Conservation (phyloP, 2,888 invertebrate species). For the Helleia helle region DNA sequence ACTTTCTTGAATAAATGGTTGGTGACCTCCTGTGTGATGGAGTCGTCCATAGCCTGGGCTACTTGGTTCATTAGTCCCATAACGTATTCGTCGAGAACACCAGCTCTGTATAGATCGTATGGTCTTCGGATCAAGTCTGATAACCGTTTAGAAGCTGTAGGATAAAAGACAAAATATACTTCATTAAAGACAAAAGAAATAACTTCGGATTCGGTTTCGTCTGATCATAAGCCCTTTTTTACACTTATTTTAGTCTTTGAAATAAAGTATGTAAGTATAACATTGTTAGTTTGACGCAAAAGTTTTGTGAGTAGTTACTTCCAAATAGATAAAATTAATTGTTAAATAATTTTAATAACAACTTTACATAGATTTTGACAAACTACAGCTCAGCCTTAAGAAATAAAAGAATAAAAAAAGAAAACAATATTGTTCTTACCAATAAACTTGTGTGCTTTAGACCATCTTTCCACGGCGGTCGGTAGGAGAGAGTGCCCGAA, state of each 20-base stretch:
- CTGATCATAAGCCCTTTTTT: too few species aligned
- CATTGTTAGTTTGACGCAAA: too few species aligned
- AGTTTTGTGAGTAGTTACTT: too few species aligned
- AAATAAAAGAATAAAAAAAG: too few species aligned
- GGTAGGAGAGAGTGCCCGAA: conserved; percentile 93
- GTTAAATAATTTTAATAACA: too few species aligned
- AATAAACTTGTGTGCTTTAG: conserved; percentile 95
- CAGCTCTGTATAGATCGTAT: conserved; percentile 91
- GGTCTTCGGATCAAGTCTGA: conserved; percentile 92
- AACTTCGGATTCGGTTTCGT: too few species aligned
- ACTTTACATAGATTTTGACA: too few species aligned
- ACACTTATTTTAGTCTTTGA: too few species aligned
- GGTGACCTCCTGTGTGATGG: conserved; percentile 91
- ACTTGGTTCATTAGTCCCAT: conserved; percentile 96
- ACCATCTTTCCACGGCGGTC: conserved; percentile 94
- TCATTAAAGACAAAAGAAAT: not conserved
- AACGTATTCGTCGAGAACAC: conserved; percentile 91
- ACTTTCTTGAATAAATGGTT: conserved; percentile 93
- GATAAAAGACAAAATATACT: conserved; percentile 10
- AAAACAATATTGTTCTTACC: conserved; percentile 70
- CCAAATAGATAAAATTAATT: too few species aligned
- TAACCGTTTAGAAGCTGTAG: conserved; percentile 87
- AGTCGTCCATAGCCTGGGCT: conserved; percentile 95
- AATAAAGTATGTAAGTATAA: too few species aligned
- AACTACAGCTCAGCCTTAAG: too few species aligned